Evolutionary conservation across 2,888 invertebrate species (phyloP), one percentile per base, ranked within the genome.

Genomic region (Physocephala rufipes): DNA sequence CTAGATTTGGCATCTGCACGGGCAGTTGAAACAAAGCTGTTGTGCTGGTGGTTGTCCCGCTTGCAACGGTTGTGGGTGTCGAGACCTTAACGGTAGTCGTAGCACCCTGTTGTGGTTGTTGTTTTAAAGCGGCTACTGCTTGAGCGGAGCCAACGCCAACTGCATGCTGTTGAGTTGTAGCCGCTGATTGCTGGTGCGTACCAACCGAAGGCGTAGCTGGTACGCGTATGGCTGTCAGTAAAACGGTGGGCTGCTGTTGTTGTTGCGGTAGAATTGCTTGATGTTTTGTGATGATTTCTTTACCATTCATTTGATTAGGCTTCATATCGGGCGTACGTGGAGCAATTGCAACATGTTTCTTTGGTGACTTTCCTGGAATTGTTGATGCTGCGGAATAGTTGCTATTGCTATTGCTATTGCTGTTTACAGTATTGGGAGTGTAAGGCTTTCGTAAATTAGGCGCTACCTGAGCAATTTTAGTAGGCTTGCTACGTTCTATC

Each of bases 1-100:
- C 89, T 73, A 90, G 86, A 85, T 90, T 90, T 77, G 90, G 90
- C 82, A 90, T 84, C 81, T 90, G 87, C 61, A 90, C 85, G 1
- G 90, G 90, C 82, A 90, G 88, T 75, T 90, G 89, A 79, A 89
- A 89, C 15, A 86, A 81, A 84, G 89, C 74, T 2, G 82, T 77
- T 55, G 76, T 81, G 21, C 80, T 68, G 26, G 74, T 19, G 12
- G 64, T 26, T 43, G 66, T 36, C 55, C 73, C 55, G 28, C 70
- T 67, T 16, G 67, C n/a, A 7, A 70, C 51, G 53, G 65, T 13
- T 19, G 64, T 68, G 21, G 72, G 47, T 51, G 66, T 49, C 69
- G 71, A 70, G 62, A 45, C 53, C 12, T 55, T 36, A 13, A 70
- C 73, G 67, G 77, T 71, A 65, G 74, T 67, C 65, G 76, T 26